Evolutionary conservation across 2,888 invertebrate genomes (phyloP).

Genomic region (Digitonthophagus gazella): DNA sequence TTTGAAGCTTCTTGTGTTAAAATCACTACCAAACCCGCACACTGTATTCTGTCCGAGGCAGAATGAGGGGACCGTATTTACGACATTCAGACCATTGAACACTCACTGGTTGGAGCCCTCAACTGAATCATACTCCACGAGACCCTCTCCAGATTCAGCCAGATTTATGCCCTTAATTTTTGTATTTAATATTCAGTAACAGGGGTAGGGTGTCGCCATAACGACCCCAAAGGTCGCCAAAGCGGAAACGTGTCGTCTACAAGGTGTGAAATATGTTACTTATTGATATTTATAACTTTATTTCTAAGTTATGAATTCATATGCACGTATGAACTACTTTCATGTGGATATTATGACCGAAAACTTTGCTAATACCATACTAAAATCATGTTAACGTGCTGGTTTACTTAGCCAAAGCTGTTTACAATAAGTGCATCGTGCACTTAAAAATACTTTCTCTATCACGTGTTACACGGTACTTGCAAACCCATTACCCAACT

Average conservation of each 20-base stretch:
- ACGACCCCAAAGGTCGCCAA: neutral
- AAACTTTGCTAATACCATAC: neutral
- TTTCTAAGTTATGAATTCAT: too few species aligned
- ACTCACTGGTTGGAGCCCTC: slow-evolving; percentile 18
- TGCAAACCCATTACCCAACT: neutral
- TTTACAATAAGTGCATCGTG: neutral
- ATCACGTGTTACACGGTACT: neutral
- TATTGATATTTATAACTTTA: too few species aligned
- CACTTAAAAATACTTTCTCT: neutral
- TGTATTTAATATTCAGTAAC: slow-evolving; percentile 24
- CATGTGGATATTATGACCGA: too few species aligned
- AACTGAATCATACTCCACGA: slow-evolving; percentile 22
- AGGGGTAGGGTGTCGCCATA: neutral
- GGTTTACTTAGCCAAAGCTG: neutral
- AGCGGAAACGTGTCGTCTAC: neutral
- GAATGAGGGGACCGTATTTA: slow-evolving; percentile 24
- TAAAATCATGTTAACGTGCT: neutral
- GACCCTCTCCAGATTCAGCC: slow-evolving; percentile 9
- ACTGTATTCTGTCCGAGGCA: slow-evolving; percentile 20
- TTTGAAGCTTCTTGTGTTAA: neutral
- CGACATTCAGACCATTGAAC: slow-evolving; percentile 20
- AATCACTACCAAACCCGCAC: neutral
- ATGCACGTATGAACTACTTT: too few species aligned
- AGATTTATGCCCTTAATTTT: slow-evolving; percentile 28
- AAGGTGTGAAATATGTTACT: neutral